phyloP scores from a whole-genome alignment of 2,888 invertebrate species.

The Calliopum simillimum region DNA sequence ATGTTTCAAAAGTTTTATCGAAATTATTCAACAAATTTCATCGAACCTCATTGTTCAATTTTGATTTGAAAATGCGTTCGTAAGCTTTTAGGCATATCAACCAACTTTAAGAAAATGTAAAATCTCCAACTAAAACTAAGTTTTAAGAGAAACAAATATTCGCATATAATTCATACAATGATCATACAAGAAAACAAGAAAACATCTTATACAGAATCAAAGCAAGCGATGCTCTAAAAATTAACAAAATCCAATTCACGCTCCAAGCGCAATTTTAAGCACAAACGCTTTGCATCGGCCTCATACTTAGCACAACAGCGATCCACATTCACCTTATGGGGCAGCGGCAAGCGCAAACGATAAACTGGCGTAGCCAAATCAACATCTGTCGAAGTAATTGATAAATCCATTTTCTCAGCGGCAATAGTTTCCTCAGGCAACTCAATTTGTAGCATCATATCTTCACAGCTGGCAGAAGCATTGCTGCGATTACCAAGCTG shows the following conservation, averaged over 20 bases:
- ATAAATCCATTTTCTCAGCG: conserved; percentile 79
- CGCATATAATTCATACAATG: too few relatives aligned
- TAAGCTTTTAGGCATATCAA: too few relatives aligned
- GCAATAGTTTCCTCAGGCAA: conserved; percentile 78
- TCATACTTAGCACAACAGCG: conserved; percentile 86
- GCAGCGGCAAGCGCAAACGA: conserved; percentile 79
- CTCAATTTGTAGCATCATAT: conserved; percentile 81
- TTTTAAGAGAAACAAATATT: too few relatives aligned
- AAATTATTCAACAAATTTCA: too few relatives aligned
- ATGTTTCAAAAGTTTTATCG: too few relatives aligned
- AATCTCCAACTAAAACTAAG: too few relatives aligned
- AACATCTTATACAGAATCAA: not conserved
- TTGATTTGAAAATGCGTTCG: too few relatives aligned
- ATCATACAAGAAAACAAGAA: not conserved
- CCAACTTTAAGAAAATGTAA: too few relatives aligned
- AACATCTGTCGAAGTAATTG: conserved; percentile 73
- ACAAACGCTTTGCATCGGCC: conserved; percentile 73
- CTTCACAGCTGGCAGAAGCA: conserved; percentile 86
- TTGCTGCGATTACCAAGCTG: conserved; percentile 86
- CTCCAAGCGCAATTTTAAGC: conserved; percentile 78
- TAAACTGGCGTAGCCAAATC: conserved; percentile 75
- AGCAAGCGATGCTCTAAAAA: conserved; percentile 71
- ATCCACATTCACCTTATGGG: conserved; percentile 86
- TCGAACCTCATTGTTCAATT: too few relatives aligned
- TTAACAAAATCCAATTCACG: conserved; percentile 89